These are phyloP conservation scores for Lamellibrachia luymesi DNA, from an alignment of 1,140 invertebrate species.

Conservation along the genomic window DNA sequence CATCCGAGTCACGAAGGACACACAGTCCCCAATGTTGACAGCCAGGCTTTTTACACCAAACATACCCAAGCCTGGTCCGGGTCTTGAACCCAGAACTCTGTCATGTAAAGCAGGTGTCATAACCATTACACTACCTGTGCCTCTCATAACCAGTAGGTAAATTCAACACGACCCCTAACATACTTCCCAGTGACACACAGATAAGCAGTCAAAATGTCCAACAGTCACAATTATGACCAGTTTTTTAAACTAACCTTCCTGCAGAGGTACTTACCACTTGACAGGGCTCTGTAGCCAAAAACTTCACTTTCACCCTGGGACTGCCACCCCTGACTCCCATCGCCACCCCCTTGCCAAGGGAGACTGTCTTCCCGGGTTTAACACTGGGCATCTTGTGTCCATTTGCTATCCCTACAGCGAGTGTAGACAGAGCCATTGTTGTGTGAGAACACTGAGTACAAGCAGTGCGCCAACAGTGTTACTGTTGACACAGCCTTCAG, in stretches of 20 bases:
- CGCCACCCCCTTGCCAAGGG: neutral
- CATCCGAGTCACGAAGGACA: too few species aligned
- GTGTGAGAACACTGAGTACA: neutral
- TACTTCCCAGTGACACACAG: neutral
- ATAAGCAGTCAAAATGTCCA: neutral
- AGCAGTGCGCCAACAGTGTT: neutral
- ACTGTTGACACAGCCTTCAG: neutral
- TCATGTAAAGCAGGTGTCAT: too few species aligned
- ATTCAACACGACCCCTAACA: too few species aligned
- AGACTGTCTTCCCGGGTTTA: slow-evolving; percentile 2
- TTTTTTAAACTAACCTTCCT: neutral
- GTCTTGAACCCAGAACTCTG: too few species aligned
- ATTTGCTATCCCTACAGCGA: neutral
- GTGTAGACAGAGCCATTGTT: neutral
- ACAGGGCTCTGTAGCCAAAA: neutral
- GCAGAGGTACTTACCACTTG: neutral
- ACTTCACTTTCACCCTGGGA: neutral
- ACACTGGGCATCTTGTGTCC: neutral
- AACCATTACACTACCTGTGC: too few species aligned
- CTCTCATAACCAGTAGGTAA: too few species aligned
- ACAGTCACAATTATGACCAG: neutral
- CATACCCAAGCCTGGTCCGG: too few species aligned
- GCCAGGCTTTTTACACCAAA: too few species aligned
- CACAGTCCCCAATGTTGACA: too few species aligned
- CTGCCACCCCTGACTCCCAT: neutral